Conservation (phyloP, 2,113 vertebrate genomes). For the Lamprotornis superbus region DNA sequence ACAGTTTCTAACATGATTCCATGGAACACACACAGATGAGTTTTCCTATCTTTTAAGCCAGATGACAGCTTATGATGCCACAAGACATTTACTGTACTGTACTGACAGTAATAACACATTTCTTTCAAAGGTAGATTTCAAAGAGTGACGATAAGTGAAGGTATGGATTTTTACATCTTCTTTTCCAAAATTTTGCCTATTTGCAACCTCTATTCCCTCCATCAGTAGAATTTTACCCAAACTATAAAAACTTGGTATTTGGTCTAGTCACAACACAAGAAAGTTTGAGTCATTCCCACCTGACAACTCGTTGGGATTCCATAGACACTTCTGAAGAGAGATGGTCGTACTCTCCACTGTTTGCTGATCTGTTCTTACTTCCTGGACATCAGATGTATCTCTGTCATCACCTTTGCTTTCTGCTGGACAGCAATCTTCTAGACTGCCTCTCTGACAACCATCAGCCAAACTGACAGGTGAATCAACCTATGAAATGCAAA, state of each 20-base stretch:
- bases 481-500: conserved; percentile 54
- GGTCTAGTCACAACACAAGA: background rate
- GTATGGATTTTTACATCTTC: background rate
- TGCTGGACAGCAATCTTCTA: background rate
- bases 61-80: background rate
- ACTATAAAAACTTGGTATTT: background rate
- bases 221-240: background rate
- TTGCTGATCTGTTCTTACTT: background rate
- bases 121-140: background rate
- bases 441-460: background rate
- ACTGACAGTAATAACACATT: background rate
- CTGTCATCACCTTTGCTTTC: background rate
- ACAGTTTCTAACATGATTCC: background rate
- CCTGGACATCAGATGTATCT: background rate
- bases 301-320: background rate
- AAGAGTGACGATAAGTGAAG: background rate
- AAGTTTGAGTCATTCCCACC: background rate
- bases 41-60: background rate
- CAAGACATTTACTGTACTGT: background rate
- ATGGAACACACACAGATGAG: background rate
- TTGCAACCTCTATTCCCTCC: background rate
- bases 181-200: background rate
- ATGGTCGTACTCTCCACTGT: background rate
- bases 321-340: background rate
- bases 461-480: background rate